Conservation (phyloP, 2,888 invertebrate genomes). For the Mystacides longicornis region DNA sequence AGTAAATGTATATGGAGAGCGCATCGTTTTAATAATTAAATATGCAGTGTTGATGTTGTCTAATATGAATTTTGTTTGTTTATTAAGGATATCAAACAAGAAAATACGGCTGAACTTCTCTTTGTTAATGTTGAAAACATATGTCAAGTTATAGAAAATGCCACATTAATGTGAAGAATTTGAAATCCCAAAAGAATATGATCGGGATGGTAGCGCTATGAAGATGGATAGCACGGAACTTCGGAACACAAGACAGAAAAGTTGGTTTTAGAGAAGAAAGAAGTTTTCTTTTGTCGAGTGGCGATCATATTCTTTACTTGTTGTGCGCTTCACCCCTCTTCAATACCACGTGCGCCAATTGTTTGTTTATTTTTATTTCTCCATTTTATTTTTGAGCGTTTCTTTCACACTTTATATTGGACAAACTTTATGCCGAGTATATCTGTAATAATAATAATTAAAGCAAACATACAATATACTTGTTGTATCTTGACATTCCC, state of each 20-base stretch:
- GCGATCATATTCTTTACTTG: constrained; percentile 25
- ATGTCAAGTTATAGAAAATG: constrained; percentile 31
- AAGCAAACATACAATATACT: too few species aligned
- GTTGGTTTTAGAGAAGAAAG: constrained; percentile 24
- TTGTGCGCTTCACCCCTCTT: too few species aligned
- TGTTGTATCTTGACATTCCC: too few species aligned
- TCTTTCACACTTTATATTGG: too few species aligned
- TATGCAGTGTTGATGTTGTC: too few species aligned
- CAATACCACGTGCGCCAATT: neutral
- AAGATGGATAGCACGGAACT: constrained; percentile 8
- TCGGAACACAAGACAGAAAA: constrained; percentile 24
- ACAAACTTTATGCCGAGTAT: too few species aligned
- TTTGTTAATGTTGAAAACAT: constrained; percentile 43
- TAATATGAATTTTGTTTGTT: constrained; percentile 71
- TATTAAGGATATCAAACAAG: constrained; percentile 78
- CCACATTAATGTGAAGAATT: constrained; percentile 27
- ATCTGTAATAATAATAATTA: too few species aligned
- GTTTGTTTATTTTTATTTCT: neutral
- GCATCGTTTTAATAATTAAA: too few species aligned
- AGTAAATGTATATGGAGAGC: too few species aligned
- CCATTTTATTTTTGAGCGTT: neutral
- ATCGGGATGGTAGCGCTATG: constrained; percentile 30
- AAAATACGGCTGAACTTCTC: constrained; percentile 72
- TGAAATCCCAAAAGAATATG: constrained; percentile 48
- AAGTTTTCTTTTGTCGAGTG: constrained; percentile 23